These are phyloP conservation scores for Isaurus tuberculatus DNA, from an alignment of 92 coral and sea anemone species.

Conservation along the genomic window DNA sequence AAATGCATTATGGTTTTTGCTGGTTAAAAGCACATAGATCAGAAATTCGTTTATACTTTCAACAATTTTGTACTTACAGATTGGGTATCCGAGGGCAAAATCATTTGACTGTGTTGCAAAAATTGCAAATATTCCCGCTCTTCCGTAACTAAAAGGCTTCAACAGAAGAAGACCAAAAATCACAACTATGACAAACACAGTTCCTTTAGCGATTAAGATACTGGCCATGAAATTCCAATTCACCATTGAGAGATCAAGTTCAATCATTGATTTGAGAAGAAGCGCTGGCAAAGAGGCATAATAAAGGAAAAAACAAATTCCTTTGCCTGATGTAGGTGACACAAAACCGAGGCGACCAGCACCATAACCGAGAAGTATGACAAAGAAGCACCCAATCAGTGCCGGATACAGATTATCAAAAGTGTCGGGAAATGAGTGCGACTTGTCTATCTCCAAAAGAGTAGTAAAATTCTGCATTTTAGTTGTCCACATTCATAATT, in stretches of 20 bases:
- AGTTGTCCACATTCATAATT: neutral
- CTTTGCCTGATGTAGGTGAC: constrained; percentile 82
- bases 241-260: constrained; percentile 69
- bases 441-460: neutral
- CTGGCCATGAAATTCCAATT: constrained; percentile 85
- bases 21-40: too few relatives aligned
- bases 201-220: constrained; percentile 79
- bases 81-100: constrained; percentile 86
- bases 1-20: too few relatives aligned
- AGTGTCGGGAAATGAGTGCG: constrained; percentile 35
- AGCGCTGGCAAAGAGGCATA: constrained; percentile 82
- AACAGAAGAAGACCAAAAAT: constrained; percentile 71
- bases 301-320: constrained; percentile 79
- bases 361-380: constrained; percentile 84
- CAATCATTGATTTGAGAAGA: constrained; percentile 81
- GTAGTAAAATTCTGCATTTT: neutral
- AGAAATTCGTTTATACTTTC: too few relatives aligned
- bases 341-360: constrained; percentile 86
- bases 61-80: constrained; percentile 76
- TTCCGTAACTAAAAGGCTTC: constrained; percentile 76
- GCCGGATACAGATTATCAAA: constrained; percentile 86
- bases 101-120: constrained; percentile 91
- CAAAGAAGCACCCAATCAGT: constrained; percentile 74
- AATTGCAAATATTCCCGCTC: constrained; percentile 87
- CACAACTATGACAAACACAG: constrained; percentile 71